Percentiles rank a stretch among this genome's conserved stretches.
These are phyloP conservation scores for Autographa pulchrina DNA, from an alignment of 2,888 invertebrate species.

Conservation along the genomic window DNA sequence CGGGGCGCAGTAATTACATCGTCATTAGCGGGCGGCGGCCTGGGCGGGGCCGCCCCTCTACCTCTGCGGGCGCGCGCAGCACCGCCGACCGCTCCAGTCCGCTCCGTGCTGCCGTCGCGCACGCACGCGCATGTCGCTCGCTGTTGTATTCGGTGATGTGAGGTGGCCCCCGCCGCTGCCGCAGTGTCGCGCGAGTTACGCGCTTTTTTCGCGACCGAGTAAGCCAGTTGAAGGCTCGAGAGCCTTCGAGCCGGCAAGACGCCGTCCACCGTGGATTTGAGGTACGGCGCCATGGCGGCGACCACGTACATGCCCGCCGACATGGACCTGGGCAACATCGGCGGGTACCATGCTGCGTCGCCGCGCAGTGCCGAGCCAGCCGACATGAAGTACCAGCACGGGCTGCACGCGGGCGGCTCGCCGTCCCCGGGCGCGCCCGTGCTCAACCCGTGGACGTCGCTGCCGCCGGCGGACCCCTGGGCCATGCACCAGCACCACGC, in stretches of 20 bases:
- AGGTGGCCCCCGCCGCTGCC: conserved; percentile 88
- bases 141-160: conserved; percentile 84
- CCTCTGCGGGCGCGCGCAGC: conserved; percentile 80
- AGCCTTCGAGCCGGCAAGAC: conserved; percentile 91
- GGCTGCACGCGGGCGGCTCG: conserved; percentile 93
- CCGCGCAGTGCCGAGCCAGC: conserved; percentile 96
- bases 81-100: conserved; percentile 82
- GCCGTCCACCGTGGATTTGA: conserved; percentile 90
- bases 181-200: conserved; percentile 84
- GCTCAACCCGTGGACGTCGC: conserved; percentile 95
- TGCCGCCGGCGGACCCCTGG: conserved; percentile 95
- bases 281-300: conserved; percentile 97
- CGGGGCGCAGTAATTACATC: conserved; percentile 78
- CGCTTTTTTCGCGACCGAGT: conserved; percentile 84
- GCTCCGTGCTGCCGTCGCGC: conserved; percentile 88
- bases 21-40: conserved; percentile 79
- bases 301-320: conserved; percentile 98
- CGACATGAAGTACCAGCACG: conserved; percentile 98
- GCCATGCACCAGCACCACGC: conserved; percentile 95
- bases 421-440: conserved; percentile 89
- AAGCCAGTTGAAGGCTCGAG: conserved; percentile 88
- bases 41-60: conserved; percentile 83
- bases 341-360: conserved; percentile 95
- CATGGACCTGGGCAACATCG: conserved; percentile 94
- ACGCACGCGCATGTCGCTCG: conserved; percentile 91